Evolutionary conservation across 2,797 vertebrate genomes (phyloP).

Genomic region (Ctenosaura bakeri): DNA sequence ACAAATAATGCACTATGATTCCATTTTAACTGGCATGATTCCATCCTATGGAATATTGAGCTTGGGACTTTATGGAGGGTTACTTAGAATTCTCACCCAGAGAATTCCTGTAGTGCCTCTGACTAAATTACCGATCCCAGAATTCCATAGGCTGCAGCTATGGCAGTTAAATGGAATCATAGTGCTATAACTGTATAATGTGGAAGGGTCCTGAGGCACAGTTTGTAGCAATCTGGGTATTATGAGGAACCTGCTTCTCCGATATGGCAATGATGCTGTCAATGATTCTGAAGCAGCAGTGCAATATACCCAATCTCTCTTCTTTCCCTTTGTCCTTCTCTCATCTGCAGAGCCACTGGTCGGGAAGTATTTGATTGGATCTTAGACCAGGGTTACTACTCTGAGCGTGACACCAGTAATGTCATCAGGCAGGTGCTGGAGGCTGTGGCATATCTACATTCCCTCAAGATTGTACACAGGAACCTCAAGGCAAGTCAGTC

Average conservation of each 20-base stretch:
- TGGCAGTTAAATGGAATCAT: no score
- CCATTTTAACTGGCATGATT: no score
- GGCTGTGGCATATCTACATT: slow-evolving; percentile 97
- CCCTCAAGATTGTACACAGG: slow-evolving; percentile 94
- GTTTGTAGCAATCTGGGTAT: neutral
- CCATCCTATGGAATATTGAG: no score
- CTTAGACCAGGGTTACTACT: slow-evolving; percentile 98
- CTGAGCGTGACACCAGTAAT: slow-evolving; percentile 96
- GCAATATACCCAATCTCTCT: neutral
- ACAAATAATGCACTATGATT: no score
- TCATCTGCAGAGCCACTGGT: slow-evolving; percentile 90
- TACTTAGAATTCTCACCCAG: no score
- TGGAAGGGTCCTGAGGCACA: neutral
- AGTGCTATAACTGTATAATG: no score
- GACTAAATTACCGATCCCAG: no score
- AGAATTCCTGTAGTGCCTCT: no score
- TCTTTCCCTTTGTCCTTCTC: slow-evolving; percentile 51
- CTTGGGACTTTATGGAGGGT: no score
- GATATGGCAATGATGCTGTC: neutral
- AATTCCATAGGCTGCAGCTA: no score
- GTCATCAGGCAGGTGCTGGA: slow-evolving; percentile 97
- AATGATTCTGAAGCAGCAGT: neutral
- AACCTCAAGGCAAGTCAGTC: slow-evolving; percentile 92
- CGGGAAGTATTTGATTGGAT: slow-evolving; percentile 99
- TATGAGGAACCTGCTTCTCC: neutral